Base-by-base conservation (phyloP, 2,888 invertebrate genomes). In the Argynnis bischoffii region DNA sequence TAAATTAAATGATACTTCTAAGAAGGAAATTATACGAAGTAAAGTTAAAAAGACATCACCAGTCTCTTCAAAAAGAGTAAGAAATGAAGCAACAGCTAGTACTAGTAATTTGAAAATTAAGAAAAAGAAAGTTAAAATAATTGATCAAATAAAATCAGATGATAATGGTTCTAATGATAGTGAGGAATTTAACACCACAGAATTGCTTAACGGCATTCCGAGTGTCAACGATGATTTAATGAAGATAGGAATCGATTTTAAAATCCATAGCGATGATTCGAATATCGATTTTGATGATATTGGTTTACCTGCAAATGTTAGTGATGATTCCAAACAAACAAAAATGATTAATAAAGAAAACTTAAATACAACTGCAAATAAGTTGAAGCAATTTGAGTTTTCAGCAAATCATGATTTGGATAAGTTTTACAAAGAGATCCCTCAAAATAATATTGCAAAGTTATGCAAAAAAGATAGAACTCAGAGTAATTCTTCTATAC, bases 191-290 rank as follows among this genome's bases (percentile, higher is more conserved):
- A 26, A 54, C 3, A 47, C 56, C 41, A 67, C 47, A 41, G 69
- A 73, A 48, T 75, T 85, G 35, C 77, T 93, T 50, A 86, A 92
- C 72, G 87, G 81, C 71, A 82, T 93, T 5, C 93, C 92, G 0
- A 92, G 92, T 82, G 93, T 93, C 0, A 90, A 93, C 80, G 91
- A 93, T 77, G 81, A 82, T 26, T 91, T 88, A 69, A 78, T 81
- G 50, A 84, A 87, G 71, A 79, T 91, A 69, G 85, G 82, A 55
- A 85, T 91, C 48, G 81, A 89, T 77, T 85, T 92, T 21, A 81
- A 75, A 63, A 68, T 71, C 50, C 66, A 71, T 67, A 69, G 73
- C 51, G 54, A 69, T 67, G 66, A 69, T 55, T 60, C 16, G 8
- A 55, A 55, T 64, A 63, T 26, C 14, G 57, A 57, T 16, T 53